phyloP scores from a whole-genome alignment of 2,797 vertebrate species.

The Kryptopterus vitreolus region DNA sequence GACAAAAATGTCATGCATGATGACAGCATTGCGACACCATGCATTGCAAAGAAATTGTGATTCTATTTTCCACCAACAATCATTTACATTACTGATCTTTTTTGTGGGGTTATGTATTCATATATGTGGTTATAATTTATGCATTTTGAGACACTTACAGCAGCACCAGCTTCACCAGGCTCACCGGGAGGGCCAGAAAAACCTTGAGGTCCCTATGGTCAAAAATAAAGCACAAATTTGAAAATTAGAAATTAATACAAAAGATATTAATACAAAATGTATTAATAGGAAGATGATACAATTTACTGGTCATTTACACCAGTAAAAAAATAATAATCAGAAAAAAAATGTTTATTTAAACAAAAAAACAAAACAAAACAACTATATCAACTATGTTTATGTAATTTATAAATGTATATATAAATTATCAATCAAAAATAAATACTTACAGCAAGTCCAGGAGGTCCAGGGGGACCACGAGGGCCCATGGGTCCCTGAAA shows the following conservation, averaged over 20 bases:
- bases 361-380: neutral
- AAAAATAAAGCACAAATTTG: slow-evolving; percentile 35
- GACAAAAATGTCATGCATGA: neutral
- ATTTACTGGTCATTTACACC: neutral
- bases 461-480: slow-evolving; percentile 86
- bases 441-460: slow-evolving; percentile 86
- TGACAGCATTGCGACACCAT: neutral
- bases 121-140: neutral
- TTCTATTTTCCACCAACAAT: neutral
- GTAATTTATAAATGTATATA: neutral
- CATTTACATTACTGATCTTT: slow-evolving; percentile 8
- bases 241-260: neutral
- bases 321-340: neutral
- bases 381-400: too few species aligned
- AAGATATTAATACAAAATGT: neutral
- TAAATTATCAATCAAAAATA: slow-evolving; percentile 7
- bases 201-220: slow-evolving; percentile 91
- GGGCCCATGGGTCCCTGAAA: slow-evolving; percentile 89
- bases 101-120: slow-evolving; percentile 32
- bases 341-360: neutral
- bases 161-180: slow-evolving; percentile 88
- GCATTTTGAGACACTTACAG: slow-evolving; percentile 80
- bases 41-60: neutral
- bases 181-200: slow-evolving; percentile 96
- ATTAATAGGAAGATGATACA: neutral